Percentiles rank a stretch among this genome's conserved stretches.
phyloP scores from a whole-genome alignment of 2,113 vertebrate genomes.

The Aldabrachelys gigantea region DNA sequence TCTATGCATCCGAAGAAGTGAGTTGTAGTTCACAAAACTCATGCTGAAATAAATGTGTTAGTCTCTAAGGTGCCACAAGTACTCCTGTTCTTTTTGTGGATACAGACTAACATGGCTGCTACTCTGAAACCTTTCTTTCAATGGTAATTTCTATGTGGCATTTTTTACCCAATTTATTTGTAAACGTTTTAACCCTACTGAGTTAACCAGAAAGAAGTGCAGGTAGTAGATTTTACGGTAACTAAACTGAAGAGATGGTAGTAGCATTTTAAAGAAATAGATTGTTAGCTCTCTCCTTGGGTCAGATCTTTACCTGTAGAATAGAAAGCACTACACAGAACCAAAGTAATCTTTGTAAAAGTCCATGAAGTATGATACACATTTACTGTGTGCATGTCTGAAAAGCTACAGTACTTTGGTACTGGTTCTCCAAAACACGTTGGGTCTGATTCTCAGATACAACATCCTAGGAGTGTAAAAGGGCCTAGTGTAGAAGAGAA shows the following conservation, averaged over 20 bases:
- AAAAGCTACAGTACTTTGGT: not conserved
- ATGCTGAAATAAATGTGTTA: no score
- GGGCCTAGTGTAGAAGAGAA: not conserved
- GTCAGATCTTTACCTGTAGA: not conserved
- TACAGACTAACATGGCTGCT: no score
- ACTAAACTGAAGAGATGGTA: not conserved
- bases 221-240: slow-evolving; percentile 21
- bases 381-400: not conserved
- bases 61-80: no score
- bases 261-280: not conserved
- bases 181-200: slow-evolving; percentile 32
- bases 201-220: slow-evolving; percentile 34
- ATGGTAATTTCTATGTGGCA: slow-evolving; percentile 52
- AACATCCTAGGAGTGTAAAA: not conserved
- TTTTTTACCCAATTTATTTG: slow-evolving; percentile 59
- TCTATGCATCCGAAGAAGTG: no score
- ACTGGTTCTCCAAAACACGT: not conserved
- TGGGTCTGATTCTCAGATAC: not conserved
- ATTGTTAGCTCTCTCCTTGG: not conserved
- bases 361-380: not conserved
- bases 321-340: not conserved
- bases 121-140: slow-evolving; percentile 6
- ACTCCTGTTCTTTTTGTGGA: no score
- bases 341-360: not conserved
- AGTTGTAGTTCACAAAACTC: no score